Evolutionary conservation across 1,140 invertebrate species (phyloP).

Genomic region (Heterodera carotae): DNA sequence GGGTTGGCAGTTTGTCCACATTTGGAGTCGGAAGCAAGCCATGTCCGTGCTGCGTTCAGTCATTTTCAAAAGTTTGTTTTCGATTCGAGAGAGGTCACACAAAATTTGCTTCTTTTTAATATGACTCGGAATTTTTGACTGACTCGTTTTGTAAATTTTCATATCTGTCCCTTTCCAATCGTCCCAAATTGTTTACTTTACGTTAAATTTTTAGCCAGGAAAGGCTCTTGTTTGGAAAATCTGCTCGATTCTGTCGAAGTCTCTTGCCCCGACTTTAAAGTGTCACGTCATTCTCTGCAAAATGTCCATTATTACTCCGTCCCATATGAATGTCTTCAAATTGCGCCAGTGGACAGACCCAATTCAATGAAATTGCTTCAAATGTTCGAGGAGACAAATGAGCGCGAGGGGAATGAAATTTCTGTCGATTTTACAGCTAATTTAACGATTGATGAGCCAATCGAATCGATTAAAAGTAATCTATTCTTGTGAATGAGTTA

Average conservation of each 20-base stretch:
- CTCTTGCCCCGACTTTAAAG: slow-evolving; percentile 18
- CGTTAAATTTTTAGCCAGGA: slow-evolving; percentile 47
- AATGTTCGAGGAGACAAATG: slow-evolving; percentile 18
- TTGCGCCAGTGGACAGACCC: slow-evolving; percentile 44
- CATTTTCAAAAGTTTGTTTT: slow-evolving; percentile 32
- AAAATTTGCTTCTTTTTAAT: too few species aligned
- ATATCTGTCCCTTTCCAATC: not conserved
- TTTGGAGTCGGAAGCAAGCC: slow-evolving; percentile 49
- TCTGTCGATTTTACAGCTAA: not conserved
- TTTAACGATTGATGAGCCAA: slow-evolving; percentile 25
- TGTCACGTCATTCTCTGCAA: slow-evolving; percentile 17
- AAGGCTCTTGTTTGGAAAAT: slow-evolving; percentile 26
- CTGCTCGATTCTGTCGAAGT: slow-evolving; percentile 38
- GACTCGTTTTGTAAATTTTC: too few species aligned
- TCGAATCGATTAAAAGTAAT: slow-evolving; percentile 35
- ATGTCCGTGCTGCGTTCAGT: slow-evolving; percentile 39
- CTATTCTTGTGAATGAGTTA: not conserved
- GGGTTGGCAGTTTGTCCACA: slow-evolving; percentile 23
- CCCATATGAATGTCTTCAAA: slow-evolving; percentile 35
- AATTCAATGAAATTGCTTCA: slow-evolving; percentile 13
- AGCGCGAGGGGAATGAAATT: not conserved
- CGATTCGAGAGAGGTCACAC: too few species aligned
- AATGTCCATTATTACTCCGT: slow-evolving; percentile 1
- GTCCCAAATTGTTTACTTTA: not conserved
- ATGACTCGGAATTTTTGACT: too few species aligned